Evolutionary conservation across 2,113 vertebrate genomes (phyloP), one percentile per base, ranked within the genome.

Genomic region (Polypterus bichir): DNA sequence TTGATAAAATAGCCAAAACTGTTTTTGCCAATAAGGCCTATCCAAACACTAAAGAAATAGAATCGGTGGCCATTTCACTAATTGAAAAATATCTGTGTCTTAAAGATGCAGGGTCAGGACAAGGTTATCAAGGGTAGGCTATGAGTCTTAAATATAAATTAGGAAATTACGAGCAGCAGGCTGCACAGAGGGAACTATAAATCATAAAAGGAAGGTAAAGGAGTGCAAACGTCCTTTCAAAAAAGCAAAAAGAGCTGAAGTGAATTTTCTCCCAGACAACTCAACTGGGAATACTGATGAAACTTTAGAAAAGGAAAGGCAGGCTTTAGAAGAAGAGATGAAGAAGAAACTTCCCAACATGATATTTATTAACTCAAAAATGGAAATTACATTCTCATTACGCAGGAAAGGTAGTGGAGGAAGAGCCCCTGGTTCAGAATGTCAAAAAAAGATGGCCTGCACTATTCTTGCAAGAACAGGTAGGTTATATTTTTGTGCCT

Each of bases 21-120:
- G 68, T 71, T 59, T 66, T 53, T 49, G 65, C 57, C 54, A 61
- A 63, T 27, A 68, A 46, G 48, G 47, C 66, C 6, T 68, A 68
- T 65, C 69, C 66, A 55, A 54, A 9, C 27, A 57, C 59, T 48
- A 49, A 64, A 5, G 55, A 65, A 7, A 66, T 58, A 62, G 62
- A 69, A 59, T 62, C 5, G 58, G 61, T 66, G 47, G 68, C 70
- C 5, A 53, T 54, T 65, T 59, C 61, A 46, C 63, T 72, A 9
- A 52, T 67, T 27, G 45, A 6, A 49, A 69, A 69, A 47, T 59
- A 72, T 57, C 54, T 63, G 46, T 69, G 67, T 63, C 59, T 72
- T 11, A 67, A 52, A 49, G 60, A 63, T 46, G 57, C 57, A n/a
- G 65, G 60, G 4, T 69, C 59, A 45, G 27, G 45, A 0, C 53